Evolutionary conservation across 1,140 invertebrate species (phyloP).

Genomic region (Steinernema feltiae): DNA sequence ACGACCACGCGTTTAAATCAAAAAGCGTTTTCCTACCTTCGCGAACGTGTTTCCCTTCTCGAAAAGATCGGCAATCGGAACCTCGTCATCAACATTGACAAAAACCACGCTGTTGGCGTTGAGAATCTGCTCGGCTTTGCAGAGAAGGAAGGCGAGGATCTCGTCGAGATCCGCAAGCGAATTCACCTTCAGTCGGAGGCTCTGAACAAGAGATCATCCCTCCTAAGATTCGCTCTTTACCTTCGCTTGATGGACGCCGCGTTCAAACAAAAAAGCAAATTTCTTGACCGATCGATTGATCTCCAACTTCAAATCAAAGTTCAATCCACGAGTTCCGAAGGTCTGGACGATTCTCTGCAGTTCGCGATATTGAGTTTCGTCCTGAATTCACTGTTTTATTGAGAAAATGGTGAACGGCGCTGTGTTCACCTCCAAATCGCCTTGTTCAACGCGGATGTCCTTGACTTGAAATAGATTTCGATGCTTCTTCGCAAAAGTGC

Average conservation of each 20-base stretch:
- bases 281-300: background rate
- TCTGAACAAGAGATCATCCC: background rate
- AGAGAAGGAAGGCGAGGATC: background rate
- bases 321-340: background rate
- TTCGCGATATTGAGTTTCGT: background rate
- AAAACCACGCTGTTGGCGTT: background rate
- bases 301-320: background rate
- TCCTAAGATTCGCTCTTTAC: background rate
- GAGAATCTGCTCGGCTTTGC: background rate
- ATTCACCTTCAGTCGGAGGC: background rate
- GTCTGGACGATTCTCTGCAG: background rate
- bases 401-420: background rate
- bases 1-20: too few relatives aligned
- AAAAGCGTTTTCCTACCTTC: too few relatives aligned
- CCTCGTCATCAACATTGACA: background rate
- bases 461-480: background rate
- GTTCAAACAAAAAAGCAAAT: background rate
- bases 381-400: background rate
- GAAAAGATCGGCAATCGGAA: background rate
- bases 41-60: background rate
- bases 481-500: background rate
- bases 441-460: background rate
- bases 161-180: background rate
- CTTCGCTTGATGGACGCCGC: background rate
- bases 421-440: background rate